Evolutionary conservation across 2,888 invertebrate species (phyloP).

Genomic region (Harmothoe impar): DNA sequence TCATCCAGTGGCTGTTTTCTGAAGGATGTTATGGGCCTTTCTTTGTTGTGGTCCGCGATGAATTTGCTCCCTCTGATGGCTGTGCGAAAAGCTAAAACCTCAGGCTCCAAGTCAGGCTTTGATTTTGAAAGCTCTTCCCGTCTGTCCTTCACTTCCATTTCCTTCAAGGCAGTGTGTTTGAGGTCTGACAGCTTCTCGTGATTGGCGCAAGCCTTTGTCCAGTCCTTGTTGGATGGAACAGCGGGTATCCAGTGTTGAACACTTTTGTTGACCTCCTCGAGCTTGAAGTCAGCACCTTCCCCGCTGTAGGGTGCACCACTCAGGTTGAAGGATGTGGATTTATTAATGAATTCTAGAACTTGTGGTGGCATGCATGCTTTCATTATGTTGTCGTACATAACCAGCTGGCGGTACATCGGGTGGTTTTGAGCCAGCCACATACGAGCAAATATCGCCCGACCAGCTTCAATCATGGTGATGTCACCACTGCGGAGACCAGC

Average conservation of each 20-base stretch:
- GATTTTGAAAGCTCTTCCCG: neutral
- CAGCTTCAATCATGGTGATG: neutral
- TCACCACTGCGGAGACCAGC: neutral
- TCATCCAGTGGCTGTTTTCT: too few relatives aligned
- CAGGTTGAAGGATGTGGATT: neutral
- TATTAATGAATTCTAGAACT: neutral
- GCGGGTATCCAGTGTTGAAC: constrained; percentile 6
- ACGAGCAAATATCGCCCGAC: neutral
- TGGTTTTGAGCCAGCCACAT: neutral
- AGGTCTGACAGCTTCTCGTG: neutral
- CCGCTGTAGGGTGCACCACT: neutral
- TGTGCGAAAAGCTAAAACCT: neutral
- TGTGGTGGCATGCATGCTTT: neutral
- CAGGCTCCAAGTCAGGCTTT: neutral
- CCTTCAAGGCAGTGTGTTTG: neutral
- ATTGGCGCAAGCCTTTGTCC: neutral
- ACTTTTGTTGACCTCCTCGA: neutral
- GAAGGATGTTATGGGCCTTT: too few relatives aligned
- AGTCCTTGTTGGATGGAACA: neutral
- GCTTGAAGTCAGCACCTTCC: constrained; percentile 13
- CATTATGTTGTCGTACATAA: neutral
- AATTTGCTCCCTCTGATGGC: too few relatives aligned
- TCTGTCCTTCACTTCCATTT: constrained; percentile 6
- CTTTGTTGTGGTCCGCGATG: too few relatives aligned
- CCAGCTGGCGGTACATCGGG: neutral